Base-by-base conservation (phyloP, 2,797 vertebrate genomes). In the Benthosema pterotum region DNA sequence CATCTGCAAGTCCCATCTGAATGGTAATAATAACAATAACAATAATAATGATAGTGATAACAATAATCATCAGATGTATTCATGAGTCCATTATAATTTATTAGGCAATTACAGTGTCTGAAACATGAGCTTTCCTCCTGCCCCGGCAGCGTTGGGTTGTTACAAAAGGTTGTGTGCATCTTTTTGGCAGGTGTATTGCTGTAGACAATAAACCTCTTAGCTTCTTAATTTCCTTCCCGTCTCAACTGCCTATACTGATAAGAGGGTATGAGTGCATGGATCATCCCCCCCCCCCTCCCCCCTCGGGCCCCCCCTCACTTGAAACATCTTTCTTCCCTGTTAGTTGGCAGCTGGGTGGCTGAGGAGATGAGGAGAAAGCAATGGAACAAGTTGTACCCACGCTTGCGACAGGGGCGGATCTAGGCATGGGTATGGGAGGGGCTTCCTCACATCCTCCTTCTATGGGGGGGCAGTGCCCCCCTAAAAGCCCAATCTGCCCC, bases 201-300 rank as follows among this genome's bases (percentile, higher is more conserved):
- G 48, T 11, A 22, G 57, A 42, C 45, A 9, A 25, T 42, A 63
- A 46, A 13, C 52, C 9, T 5, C 4, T 32, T 32, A 12, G 43
- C n/a, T 28, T 25, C 14, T 57, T 54, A 18, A 64, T 68, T 47
- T 63, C 55, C 65, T 63, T 45, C 53, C 25, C 11, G 48, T 45
- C 12, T 50, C 12, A 42, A 47, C 46, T 32, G 17, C 3, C 14
- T 0, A 12, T 38, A 47, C 11, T 14, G 47, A 65, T 56, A 3
- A 19, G 7, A 42, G 5, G 42, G 22, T 25, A 15, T 9, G 17
- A 42, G 42, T 17, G 32, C 16, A 57, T n/a, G 18, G 12, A 42
- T 17, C 16, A 3, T 11, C 43, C 57, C 49, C 46, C 13, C 18
- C 28, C 25, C 25, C n/a, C n/a, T n/a, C n/a, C n/a, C n/a, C n/a